Base-by-base conservation (phyloP, 2,113 vertebrate genomes). In the Romanogobio albipinnatus region DNA sequence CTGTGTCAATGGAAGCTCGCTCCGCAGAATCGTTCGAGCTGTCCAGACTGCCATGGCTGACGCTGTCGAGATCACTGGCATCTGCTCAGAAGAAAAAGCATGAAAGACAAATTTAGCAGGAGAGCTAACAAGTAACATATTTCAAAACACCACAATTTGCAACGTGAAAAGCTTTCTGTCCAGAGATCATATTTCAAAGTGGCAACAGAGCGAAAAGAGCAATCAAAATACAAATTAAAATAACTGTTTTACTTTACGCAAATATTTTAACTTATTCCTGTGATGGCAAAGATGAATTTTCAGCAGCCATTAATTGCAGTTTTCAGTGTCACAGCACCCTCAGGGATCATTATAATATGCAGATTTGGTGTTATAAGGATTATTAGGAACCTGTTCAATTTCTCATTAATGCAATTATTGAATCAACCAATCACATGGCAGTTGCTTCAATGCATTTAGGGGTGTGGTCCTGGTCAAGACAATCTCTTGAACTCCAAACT, bases 11-110 rank as follows among this genome's bases (percentile, higher is more conserved):
- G 83, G 95, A 94, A 33, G 92, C 93, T 86, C 94, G 95, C 86
- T 97, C 96, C 59, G 91, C 93, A 58, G 93, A 93, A 91, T 96
- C 95, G 89, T 95, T 95, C 87, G 93, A 91, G 79, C 96, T 96
- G 93, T 97, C 96, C 93, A 96, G 90, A 91, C 96, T 97, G 89
- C 95, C 96, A 76, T 96, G 95, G 88, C 95, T 96, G 91, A 96
- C 93, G 47, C 95, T 95, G 93, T 96, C 96, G 76, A 96, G 94
- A 92, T 97, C 96, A 85, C 96, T 96, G 91, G 94, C 93, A 84
- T 96, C 96, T 97, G 92, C 83, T 87, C 84, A 86, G 33, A 51
- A 82, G 53, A 82, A 91, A 39, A 86, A 93, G 92, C 58, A 90
- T 39, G 83, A 66, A 61, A 29, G 45, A 75, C 26, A 19, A 29